A percentile compares a stretch with the other conserved stretches of the same genome.
Evolutionary conservation across 1,140 invertebrate genomes (phyloP).

Genomic region (Prorops nasuta): DNA sequence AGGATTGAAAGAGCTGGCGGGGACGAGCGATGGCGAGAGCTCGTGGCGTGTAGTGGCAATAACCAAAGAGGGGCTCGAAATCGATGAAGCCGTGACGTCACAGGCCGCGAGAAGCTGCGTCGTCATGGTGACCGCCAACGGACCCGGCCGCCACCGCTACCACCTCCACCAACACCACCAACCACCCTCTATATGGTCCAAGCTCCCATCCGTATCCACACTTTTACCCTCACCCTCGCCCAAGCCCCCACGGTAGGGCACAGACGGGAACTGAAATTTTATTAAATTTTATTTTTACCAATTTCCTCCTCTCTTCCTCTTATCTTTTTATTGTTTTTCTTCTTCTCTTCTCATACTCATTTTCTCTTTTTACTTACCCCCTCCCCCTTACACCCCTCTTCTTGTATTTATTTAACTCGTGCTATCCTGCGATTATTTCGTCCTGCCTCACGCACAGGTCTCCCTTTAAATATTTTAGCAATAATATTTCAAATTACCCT

Average conservation of each 20-base stretch:
- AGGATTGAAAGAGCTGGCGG: constrained; percentile 5
- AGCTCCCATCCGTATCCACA: constrained; percentile 22
- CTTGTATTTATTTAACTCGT: too few species aligned
- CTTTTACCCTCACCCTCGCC: too few species aligned
- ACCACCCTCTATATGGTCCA: constrained; percentile 14
- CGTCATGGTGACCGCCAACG: constrained; percentile 56
- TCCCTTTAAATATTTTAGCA: too few species aligned
- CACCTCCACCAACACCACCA: background rate
- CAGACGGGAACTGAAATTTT: constrained; percentile 51
- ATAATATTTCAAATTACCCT: too few species aligned
- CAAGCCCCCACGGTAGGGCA: too few species aligned
- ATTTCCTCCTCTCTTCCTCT: constrained; percentile 15
- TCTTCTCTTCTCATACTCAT: constrained; percentile 9
- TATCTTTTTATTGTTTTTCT: constrained; percentile 27
- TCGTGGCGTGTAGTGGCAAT: too few species aligned
- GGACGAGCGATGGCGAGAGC: constrained; percentile 16
- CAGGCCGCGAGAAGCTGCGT: constrained; percentile 52
- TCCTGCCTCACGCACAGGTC: too few species aligned
- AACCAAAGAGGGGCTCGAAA: constrained; percentile 42
- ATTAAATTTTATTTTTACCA: constrained; percentile 51
- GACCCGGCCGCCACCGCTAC: constrained; percentile 37
- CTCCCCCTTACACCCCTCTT: background rate
- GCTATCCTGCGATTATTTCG: too few species aligned
- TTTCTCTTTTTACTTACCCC: background rate
- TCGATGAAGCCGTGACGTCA: constrained; percentile 58